Conservation (phyloP, 2,888 invertebrate genomes). For the Nemapogon koenigi region DNA sequence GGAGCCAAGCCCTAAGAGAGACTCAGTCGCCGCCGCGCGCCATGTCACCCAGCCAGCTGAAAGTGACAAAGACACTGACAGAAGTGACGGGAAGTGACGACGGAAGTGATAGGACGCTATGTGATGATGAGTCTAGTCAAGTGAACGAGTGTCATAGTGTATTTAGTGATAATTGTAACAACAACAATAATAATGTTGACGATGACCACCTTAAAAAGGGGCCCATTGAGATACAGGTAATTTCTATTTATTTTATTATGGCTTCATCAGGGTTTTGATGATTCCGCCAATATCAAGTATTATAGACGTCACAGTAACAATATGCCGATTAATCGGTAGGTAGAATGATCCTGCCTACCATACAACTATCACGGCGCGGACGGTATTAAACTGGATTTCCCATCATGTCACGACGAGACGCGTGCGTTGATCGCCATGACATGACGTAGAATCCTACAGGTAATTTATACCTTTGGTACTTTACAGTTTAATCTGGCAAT, state of each 20-base stretch:
- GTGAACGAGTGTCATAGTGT: constrained; percentile 21
- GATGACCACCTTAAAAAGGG: constrained; percentile 32
- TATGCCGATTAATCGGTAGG: no score
- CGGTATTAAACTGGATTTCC: no score
- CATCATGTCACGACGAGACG: no score
- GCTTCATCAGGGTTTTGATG: no score
- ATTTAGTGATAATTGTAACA: constrained; percentile 22
- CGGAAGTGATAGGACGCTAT: constrained; percentile 17
- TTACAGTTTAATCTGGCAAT: no score
- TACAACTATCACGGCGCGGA: no score
- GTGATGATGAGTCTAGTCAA: constrained; percentile 38
- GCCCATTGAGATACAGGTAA: constrained; percentile 53
- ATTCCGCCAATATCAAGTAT: no score
- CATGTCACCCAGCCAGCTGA: constrained; percentile 38
- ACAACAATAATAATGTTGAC: constrained; percentile 20
- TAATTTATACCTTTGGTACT: no score
- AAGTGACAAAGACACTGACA: constrained; percentile 15
- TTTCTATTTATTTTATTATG: constrained; percentile 1
- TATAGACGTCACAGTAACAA: no score
- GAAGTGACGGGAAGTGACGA: constrained; percentile 16
- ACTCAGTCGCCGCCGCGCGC: constrained; percentile 72
- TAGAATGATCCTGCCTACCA: no score
- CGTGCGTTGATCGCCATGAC: no score
- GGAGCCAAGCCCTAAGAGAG: constrained; percentile 91
- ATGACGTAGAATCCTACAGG: no score